phyloP scores from a whole-genome alignment of 2,888 invertebrate genomes.

The Diogma glabrata region DNA sequence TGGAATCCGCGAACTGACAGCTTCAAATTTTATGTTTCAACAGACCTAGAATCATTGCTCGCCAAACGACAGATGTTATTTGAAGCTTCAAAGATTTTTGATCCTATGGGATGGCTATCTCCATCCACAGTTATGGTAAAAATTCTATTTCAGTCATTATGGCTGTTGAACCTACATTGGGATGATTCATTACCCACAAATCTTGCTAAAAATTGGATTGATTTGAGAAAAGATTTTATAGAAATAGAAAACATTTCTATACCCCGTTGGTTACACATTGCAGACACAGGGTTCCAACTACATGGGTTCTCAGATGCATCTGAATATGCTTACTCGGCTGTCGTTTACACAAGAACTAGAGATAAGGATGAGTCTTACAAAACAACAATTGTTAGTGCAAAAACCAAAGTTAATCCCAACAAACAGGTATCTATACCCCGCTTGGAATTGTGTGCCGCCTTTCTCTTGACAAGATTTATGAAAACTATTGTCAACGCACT shows the following conservation, averaged over 20 bases:
- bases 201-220: no score
- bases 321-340: neutral
- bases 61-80: neutral
- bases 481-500: no score
- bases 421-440: no score
- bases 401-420: no score
- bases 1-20: neutral
- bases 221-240: neutral
- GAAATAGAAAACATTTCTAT: neutral
- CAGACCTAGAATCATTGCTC: neutral
- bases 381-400: neutral
- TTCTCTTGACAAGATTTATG: no score
- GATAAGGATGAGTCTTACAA: neutral
- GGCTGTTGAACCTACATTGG: neutral
- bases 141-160: neutral
- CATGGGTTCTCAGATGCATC: neutral
- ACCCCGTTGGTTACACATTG: no score
- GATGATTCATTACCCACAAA: no score
- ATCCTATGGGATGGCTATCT: neutral
- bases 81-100: no score
- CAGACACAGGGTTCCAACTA: neutral
- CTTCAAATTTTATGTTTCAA: neutral
- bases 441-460: no score
- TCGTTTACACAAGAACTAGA: neutral
- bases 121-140: no score